Evolutionary conservation across 2,888 invertebrate species (phyloP), one percentile per base, ranked within the genome.

Genomic region (Entomobrya proxima): DNA sequence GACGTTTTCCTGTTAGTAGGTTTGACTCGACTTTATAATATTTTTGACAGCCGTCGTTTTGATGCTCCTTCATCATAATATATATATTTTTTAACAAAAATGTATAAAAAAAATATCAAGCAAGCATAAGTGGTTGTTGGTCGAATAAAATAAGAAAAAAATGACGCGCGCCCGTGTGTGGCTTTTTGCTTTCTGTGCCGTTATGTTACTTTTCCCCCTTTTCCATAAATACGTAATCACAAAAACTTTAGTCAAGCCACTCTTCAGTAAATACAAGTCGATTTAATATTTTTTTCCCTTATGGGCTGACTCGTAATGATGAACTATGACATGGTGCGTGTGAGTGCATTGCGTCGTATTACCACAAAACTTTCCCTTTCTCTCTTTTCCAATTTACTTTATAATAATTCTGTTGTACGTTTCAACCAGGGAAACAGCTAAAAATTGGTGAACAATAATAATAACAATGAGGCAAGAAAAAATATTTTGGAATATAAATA

Each of bases 281-380:
- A 9, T 67, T 35, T 35, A 0, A 11, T 15, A 50, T 47, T 40
- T 18, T 35, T 24, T 74, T 44, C 27, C 44, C 44, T 37, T 64
- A 40, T 32, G 72, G 44, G 18, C 15, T 72, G 47, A 15, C n/a
- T 13, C 30, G 5, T 47, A 72, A 84, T 69, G 78, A 84, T 84
- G 84, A 84, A 77, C 72, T 67, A 78, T 69, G 84, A 83, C 77
- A 78, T 84, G 58, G 84, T 78, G 78, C 77, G 84, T 84, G 32
- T 83, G 61, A 30, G 61, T 74, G 61, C 35, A n/a, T n/a, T n/a
- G 24, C 24, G 64, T 37, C 47, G 30, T 50, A 72, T 50, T 30
- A 50, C 44, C 47, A 72, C 72, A 13, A 44, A n/a, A 30, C 47
- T 44, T 35, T 50, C 30, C 72, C 32, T 80, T 61, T 32, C 74